Evolutionary conservation across 2,888 invertebrate species (phyloP), one percentile per base, ranked within the genome.

Genomic region (Philhelius pedissequus): DNA sequence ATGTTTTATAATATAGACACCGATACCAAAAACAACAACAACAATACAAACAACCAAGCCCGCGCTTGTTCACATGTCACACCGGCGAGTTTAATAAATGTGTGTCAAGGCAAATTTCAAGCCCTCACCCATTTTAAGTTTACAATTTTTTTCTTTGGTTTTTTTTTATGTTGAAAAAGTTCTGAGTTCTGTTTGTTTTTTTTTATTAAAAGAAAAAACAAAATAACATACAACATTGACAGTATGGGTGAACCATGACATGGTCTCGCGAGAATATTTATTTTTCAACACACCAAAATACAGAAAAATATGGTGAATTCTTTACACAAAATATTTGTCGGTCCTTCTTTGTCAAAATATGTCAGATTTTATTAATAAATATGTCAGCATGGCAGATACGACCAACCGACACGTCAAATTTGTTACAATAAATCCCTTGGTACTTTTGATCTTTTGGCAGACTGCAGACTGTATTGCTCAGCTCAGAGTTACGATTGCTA

Each of bases 301-400:
- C n/a, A n/a, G n/a, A n/a, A 64, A 58, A 62, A 22, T 22, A n/a
- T 50, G 32, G 43, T 11, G 11, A 15, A 40, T 11, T 18, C 18
- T 60, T 32, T 35, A 13, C 3, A 22, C n/a, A n/a, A 25, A 52
- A 43, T 18, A 43, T 27, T n/a, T 0, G n/a, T 52, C 27, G 4
- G 3, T 15, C 50, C 27, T 15, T 52, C 20, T 56, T 13, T 56
- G 56, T 35, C 32, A 56, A 56, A 48, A 48, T 48, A 0, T 18
- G 20, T 69, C 69, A 40, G 50, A n/a, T 58, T 78, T 69, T 78
- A 83, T 82, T 77, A 78, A 78, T 83, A 83, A 83, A 78, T 64
- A 64, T 83, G 78, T 78, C 81, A 38, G n/a, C 58, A 60, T 22
- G 35, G 8, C 32, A 20, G 43, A 15, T 1, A 18, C 5, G 38